Percentiles rank a stretch among this genome's conserved stretches.
Conservation (phyloP, 2,113 vertebrate genomes). For the Abramis brama region DNA sequence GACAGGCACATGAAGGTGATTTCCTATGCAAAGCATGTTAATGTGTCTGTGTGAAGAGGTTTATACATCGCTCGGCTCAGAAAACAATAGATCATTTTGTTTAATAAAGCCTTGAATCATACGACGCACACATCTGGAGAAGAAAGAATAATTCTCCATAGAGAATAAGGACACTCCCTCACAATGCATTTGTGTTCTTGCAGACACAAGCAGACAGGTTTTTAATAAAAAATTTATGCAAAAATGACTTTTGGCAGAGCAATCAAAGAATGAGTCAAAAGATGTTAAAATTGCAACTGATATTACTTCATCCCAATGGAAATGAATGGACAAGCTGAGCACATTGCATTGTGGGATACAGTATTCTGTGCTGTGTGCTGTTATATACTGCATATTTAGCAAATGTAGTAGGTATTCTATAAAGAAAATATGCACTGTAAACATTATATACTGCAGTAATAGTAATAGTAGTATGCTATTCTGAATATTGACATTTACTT, state of each 20-base stretch:
- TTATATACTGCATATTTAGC: not conserved
- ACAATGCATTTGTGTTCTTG: not conserved
- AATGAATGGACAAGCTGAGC: not conserved
- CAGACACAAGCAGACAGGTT: not conserved
- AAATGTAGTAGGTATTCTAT: not conserved
- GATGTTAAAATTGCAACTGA: not conserved
- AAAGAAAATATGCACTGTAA: not conserved
- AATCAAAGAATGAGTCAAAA: not conserved
- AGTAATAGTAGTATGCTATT: not conserved
- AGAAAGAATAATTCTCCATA: not conserved
- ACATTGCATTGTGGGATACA: not conserved
- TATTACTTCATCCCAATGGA: not conserved
- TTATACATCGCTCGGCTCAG: not conserved
- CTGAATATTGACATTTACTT: not conserved
- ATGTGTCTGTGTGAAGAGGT: slow-evolving; percentile 13
- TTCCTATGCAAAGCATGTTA: slow-evolving; percentile 35
- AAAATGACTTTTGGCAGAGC: not conserved
- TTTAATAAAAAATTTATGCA: not conserved
- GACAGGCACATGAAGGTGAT: slow-evolving; percentile 16
- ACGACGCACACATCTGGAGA: slow-evolving; percentile 1
- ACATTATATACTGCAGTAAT: not conserved
- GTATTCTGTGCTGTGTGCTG: not conserved
- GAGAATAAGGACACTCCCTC: not conserved
- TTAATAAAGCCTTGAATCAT: slow-evolving; percentile 14
- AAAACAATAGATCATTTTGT: slow-evolving; percentile 22